phyloP scores from a whole-genome alignment of 2,888 invertebrate species.

The Ellobium chinense region DNA sequence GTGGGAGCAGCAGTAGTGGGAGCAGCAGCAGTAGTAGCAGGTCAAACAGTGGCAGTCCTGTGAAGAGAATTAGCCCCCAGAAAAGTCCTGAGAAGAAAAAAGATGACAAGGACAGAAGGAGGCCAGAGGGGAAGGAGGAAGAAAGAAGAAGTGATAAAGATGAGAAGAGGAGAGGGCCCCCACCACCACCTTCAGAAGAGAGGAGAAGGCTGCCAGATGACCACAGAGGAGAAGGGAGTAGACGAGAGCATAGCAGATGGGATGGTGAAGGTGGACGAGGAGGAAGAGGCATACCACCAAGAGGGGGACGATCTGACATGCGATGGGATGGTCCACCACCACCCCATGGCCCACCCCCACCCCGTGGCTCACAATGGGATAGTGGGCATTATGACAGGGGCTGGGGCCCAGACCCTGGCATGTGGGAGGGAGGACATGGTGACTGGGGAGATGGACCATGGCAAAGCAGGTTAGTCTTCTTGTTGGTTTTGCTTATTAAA shows the following conservation, averaged over 20 bases:
- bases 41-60: slow-evolving; percentile 29
- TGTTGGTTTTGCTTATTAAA: too few relatives aligned
- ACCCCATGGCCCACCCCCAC: too few relatives aligned
- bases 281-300: slow-evolving; percentile 1
- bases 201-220: slow-evolving; percentile 9
- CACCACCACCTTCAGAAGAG: background rate
- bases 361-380: slow-evolving; percentile 1
- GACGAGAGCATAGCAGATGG: slow-evolving; percentile 23
- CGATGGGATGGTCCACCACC: slow-evolving; percentile 28
- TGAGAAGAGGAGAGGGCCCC: slow-evolving; percentile 25
- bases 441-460: slow-evolving; percentile 6
- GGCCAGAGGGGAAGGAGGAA: background rate
- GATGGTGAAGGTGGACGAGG: slow-evolving; percentile 41
- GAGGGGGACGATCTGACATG: background rate
- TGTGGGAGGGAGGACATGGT: slow-evolving; percentile 1
- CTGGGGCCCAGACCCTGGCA: slow-evolving; percentile 5
- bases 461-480: slow-evolving; percentile 8
- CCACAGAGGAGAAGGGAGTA: slow-evolving; percentile 38
- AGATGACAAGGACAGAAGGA: slow-evolving; percentile 24
- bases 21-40: slow-evolving; percentile 35
- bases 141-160: slow-evolving; percentile 9
- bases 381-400: background rate
- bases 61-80: background rate
- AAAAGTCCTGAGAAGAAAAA: slow-evolving; percentile 31
- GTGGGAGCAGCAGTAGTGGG: slow-evolving; percentile 46